A percentile compares a stretch with the other conserved stretches of the same genome.
Conservation (phyloP, 2,113 vertebrate genomes). For the Gallinago jamesoni region DNA sequence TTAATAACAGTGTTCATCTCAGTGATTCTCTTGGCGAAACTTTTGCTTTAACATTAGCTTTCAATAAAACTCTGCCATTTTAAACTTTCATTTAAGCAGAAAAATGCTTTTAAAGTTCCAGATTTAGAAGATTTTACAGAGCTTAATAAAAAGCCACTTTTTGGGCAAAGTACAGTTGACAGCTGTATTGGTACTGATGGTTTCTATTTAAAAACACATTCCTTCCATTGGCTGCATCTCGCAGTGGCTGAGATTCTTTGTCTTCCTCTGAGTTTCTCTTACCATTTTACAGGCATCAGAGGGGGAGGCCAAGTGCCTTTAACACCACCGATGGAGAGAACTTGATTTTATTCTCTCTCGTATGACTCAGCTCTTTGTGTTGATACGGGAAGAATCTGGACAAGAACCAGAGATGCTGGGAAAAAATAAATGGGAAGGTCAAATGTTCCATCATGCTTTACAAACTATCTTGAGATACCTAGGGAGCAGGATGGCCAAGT, state of each 20-base stretch:
- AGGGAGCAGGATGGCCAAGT: background rate
- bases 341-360: background rate
- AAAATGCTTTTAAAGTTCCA: background rate
- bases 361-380: background rate
- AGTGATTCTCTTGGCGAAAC: background rate
- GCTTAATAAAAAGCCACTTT: background rate
- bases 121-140: background rate
- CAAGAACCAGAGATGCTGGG: background rate
- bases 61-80: background rate
- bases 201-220: background rate
- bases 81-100: background rate
- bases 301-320: background rate
- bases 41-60: background rate
- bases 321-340: background rate
- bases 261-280: background rate
- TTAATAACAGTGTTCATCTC: background rate
- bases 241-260: background rate
- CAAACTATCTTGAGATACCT: fast-evolving
- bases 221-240: background rate
- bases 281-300: background rate
- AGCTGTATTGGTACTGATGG: background rate
- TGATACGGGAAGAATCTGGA: background rate
- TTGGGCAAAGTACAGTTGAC: background rate
- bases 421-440: background rate
- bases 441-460: fast-evolving